Evolutionary conservation across 2,113 vertebrate genomes (phyloP).

Genomic region (Tauraco erythrolophus): DNA sequence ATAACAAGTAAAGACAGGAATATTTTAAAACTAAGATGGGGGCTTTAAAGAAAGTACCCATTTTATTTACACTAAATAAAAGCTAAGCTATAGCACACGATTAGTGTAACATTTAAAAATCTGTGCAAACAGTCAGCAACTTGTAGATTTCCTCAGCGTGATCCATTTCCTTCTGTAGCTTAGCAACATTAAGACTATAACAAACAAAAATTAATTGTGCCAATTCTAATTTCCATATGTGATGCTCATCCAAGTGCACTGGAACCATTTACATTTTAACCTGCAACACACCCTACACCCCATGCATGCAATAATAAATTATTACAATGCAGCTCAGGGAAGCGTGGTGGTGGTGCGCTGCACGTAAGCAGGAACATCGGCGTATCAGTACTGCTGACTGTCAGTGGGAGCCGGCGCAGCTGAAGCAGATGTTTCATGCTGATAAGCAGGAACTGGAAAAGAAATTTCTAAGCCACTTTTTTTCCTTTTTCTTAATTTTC

Average conservation of each 20-base stretch:
- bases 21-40: constrained; percentile 41
- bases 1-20: constrained; percentile 57
- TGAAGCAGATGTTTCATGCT: constrained; percentile 78
- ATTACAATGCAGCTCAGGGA: constrained; percentile 17
- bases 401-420: constrained; percentile 58
- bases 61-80: constrained; percentile 76
- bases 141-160: constrained; percentile 57
- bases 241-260: constrained; percentile 43
- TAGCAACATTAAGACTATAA: constrained; percentile 71
- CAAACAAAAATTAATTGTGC: constrained; percentile 71
- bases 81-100: constrained; percentile 52
- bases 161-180: constrained; percentile 54
- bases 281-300: neutral
- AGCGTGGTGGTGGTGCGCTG: neutral
- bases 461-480: constrained; percentile 41
- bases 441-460: constrained; percentile 74
- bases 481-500: constrained; percentile 61
- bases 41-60: constrained; percentile 48
- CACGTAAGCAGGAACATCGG: constrained; percentile 24
- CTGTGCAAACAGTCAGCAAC: constrained; percentile 71
- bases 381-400: constrained; percentile 20
- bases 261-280: constrained; percentile 24
- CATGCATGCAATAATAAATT: neutral
- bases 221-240: constrained; percentile 36
- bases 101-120: constrained; percentile 72